These are phyloP conservation scores for Lissocephala sabroskyi DNA, from an alignment of 2,888 invertebrate species.

Conservation along the genomic window DNA sequence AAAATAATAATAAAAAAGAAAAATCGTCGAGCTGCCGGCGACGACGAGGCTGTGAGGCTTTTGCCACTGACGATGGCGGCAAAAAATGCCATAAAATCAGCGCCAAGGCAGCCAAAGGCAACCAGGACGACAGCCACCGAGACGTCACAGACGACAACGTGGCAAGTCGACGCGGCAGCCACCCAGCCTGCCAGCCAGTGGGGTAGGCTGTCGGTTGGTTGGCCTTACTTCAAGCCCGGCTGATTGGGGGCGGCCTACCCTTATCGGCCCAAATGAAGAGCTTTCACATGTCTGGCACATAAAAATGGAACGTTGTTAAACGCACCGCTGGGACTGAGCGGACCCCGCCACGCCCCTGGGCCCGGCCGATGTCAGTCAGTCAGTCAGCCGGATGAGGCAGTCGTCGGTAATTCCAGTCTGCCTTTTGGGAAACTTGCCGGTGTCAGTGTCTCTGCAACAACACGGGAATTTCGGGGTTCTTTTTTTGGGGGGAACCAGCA, in stretches of 20 bases:
- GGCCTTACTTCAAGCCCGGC: background rate
- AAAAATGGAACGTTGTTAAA: slow-evolving; percentile 63
- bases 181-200: background rate
- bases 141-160: slow-evolving; percentile 30
- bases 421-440: slow-evolving; percentile 18
- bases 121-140: slow-evolving; percentile 10
- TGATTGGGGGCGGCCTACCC: slow-evolving; percentile 17
- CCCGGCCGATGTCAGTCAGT: too few relatives aligned
- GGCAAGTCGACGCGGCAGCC: background rate
- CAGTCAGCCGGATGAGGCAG: too few relatives aligned
- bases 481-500: slow-evolving; percentile 2
- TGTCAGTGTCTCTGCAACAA: slow-evolving; percentile 52
- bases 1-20: background rate
- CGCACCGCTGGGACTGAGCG: slow-evolving; percentile 51
- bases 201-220: background rate
- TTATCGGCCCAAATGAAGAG: slow-evolving; percentile 53
- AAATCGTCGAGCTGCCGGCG: too few relatives aligned
- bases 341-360: background rate
- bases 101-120: slow-evolving; percentile 41
- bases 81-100: slow-evolving; percentile 61
- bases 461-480: background rate
- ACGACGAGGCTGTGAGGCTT: too few relatives aligned
- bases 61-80: too few relatives aligned
- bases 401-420: background rate
- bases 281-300: slow-evolving; percentile 61